phyloP scores from a whole-genome alignment of 1,140 invertebrate species.

The Melitaea cinxia region DNA sequence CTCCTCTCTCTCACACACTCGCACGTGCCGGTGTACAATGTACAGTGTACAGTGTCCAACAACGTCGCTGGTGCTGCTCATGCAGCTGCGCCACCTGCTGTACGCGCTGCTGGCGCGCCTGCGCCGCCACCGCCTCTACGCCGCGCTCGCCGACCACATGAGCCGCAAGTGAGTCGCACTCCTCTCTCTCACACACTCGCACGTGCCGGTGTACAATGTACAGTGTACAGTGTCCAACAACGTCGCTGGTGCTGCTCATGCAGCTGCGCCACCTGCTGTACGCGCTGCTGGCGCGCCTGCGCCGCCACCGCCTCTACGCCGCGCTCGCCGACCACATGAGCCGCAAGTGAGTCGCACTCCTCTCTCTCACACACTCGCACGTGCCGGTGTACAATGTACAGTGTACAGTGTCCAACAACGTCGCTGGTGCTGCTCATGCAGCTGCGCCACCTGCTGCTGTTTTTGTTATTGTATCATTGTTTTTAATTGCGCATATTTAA shows the following conservation, averaged over 20 bases:
- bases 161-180: constrained; percentile 84
- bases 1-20: constrained; percentile 3
- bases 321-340: constrained; percentile 92
- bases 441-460: too few species aligned
- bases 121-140: constrained; percentile 92
- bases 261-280: neutral
- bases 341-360: constrained; percentile 83
- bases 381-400: too few species aligned
- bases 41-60: neutral
- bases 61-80: constrained; percentile 92
- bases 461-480: too few species aligned
- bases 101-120: constrained; percentile 92
- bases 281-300: constrained; percentile 89
- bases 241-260: too few species aligned
- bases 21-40: neutral
- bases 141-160: constrained; percentile 91
- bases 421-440: neutral
- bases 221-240: neutral
- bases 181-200: constrained; percentile 7
- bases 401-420: too few species aligned
- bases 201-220: neutral
- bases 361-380: constrained; percentile 5
- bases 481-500: too few species aligned
- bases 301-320: constrained; percentile 92
- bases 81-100: constrained; percentile 93